Percentiles rank a stretch among this genome's conserved stretches.
These are phyloP conservation scores for Tenualosa ilisha DNA, from an alignment of 2,797 vertebrate species.

Conservation along the genomic window DNA sequence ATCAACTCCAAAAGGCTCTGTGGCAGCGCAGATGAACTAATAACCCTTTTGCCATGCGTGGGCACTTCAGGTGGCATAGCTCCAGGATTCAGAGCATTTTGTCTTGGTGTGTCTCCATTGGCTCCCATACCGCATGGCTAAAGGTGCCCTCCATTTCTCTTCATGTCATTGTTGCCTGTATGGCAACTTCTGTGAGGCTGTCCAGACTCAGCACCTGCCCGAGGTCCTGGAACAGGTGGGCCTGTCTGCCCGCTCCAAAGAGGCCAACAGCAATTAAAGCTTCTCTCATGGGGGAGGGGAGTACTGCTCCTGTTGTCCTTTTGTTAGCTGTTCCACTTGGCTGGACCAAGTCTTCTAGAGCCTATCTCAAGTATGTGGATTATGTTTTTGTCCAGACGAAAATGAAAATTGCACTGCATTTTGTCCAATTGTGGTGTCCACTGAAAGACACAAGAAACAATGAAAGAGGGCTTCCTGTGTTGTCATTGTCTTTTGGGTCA, in stretches of 20 bases:
- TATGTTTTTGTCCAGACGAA: neutral
- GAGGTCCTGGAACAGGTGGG: conserved; percentile 29
- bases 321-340: neutral
- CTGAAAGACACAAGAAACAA: neutral
- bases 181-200: neutral
- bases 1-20: neutral
- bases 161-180: neutral
- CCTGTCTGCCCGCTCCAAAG: neutral
- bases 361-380: neutral
- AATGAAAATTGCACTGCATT: neutral
- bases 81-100: neutral
- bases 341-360: neutral
- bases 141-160: neutral
- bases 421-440: neutral
- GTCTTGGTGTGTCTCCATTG: neutral
- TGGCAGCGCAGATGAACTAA: neutral
- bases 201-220: conserved; percentile 12
- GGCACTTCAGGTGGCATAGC: neutral
- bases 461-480: neutral
- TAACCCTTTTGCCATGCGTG: neutral
- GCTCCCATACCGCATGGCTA: neutral
- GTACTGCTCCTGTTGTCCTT: neutral
- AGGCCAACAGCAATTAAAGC: neutral
- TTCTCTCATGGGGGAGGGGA: neutral
- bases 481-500: neutral